Evolutionary conservation across 2,113 vertebrate species (phyloP).

Genomic region (Tenebrosternarchus preto): DNA sequence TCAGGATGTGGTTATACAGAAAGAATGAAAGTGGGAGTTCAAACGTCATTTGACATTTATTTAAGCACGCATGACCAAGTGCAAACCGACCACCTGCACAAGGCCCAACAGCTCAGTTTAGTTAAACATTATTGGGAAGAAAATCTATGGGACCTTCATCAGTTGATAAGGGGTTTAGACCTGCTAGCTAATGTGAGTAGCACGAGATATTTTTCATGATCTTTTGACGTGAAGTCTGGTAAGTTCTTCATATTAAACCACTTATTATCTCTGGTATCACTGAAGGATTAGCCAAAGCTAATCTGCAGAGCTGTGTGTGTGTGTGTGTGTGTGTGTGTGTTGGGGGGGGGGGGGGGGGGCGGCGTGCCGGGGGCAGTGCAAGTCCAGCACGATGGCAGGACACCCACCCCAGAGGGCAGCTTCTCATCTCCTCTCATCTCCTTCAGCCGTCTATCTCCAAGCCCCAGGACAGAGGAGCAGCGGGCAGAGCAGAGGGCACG

Average conservation of each 20-base stretch:
- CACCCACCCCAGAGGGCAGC: neutral
- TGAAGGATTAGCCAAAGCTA: conserved; percentile 34
- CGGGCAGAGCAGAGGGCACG: conserved; percentile 8
- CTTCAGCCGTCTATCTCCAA: conserved; percentile 36
- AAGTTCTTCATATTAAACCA: conserved; percentile 21
- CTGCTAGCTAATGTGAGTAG: neutral
- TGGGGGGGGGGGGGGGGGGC: too few relatives aligned
- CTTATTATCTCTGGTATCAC: conserved; percentile 21
- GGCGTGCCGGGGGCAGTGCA: too few relatives aligned
- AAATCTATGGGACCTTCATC: neutral
- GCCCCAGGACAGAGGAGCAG: conserved; percentile 9
- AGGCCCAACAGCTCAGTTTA: neutral
- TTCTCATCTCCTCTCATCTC: conserved; percentile 42
- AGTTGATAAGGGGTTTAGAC: neutral
- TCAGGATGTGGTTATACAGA: neutral
- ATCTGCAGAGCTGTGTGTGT: conserved; percentile 32
- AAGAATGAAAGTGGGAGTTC: neutral
- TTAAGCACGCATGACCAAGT: neutral
- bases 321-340: too few relatives aligned
- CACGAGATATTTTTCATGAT: conserved; percentile 26
- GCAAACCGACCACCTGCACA: neutral
- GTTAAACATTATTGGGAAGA: neutral
- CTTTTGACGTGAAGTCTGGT: conserved; percentile 21
- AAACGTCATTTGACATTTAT: neutral
- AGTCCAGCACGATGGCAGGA: neutral